A percentile compares a stretch with the other conserved stretches of the same genome.
Conservation (phyloP, 92 coral and sea anemone genomes). For the Porites lobata region DNA sequence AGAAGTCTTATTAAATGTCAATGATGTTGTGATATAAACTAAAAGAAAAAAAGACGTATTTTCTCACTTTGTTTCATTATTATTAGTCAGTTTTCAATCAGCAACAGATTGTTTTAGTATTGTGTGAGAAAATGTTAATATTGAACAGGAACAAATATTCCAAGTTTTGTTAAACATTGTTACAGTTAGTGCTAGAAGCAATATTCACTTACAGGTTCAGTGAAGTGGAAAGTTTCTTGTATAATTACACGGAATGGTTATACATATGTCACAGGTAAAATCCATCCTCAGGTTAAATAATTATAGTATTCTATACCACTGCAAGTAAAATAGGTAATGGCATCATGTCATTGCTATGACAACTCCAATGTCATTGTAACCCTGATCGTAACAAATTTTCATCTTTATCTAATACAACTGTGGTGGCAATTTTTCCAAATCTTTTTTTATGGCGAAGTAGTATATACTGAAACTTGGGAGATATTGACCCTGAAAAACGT, state of each 20-base stretch:
- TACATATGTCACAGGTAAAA: slow-evolving; percentile 3
- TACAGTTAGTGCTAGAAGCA: slow-evolving; percentile 29
- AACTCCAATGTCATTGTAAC: not conserved
- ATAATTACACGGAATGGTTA: not conserved
- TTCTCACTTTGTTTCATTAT: slow-evolving; percentile 22
- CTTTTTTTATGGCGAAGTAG: not conserved
- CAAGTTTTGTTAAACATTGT: slow-evolving; percentile 34
- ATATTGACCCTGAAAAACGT: not conserved
- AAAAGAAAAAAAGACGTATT: slow-evolving; percentile 20
- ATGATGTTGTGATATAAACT: slow-evolving; percentile 32
- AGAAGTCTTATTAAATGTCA: slow-evolving; percentile 22
- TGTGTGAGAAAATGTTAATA: slow-evolving; percentile 18
- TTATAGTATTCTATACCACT: slow-evolving; percentile 16
- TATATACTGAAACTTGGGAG: not conserved
- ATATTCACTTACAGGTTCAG: slow-evolving; percentile 16
- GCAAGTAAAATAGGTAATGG: not conserved
- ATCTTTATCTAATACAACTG: slow-evolving; percentile 1
- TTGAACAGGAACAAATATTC: slow-evolving; percentile 28
- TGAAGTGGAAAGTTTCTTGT: too few species aligned
- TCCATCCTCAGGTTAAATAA: slow-evolving; percentile 41
- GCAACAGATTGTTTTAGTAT: slow-evolving; percentile 23
- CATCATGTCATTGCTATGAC: not conserved
- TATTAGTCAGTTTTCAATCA: slow-evolving; percentile 28
- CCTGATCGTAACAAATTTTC: not conserved
- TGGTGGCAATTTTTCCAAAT: not conserved